Evolutionary conservation across 1,140 invertebrate species (phyloP).

Genomic region (Drosophila ananassae): DNA sequence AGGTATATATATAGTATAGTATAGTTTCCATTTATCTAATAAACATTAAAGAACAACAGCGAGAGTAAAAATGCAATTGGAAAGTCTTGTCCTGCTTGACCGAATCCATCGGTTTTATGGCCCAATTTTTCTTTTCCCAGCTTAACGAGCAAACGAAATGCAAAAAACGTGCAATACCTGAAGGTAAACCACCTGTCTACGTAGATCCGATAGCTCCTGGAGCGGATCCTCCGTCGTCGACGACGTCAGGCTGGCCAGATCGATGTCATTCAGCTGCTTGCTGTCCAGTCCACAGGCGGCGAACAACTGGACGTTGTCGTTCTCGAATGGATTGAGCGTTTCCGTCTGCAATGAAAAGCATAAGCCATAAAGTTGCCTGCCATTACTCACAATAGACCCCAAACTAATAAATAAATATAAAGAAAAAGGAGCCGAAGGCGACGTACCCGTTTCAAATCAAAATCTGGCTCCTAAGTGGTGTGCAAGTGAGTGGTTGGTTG

Average conservation of each 20-base stretch:
- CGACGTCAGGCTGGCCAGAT: conserved; percentile 84
- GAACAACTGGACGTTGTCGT: conserved; percentile 91
- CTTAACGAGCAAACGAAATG: conserved; percentile 74
- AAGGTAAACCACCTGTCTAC: conserved; percentile 90
- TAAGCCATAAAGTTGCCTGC: conserved; percentile 6
- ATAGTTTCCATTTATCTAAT: conserved; percentile 24
- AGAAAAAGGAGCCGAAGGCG: conserved; percentile 13
- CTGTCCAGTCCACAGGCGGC: conserved; percentile 85
- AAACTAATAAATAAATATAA: conserved; percentile 4
- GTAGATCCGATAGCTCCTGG: conserved; percentile 90
- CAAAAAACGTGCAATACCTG: conserved; percentile 86
- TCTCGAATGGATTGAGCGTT: conserved; percentile 94
- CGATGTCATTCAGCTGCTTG: conserved; percentile 86
- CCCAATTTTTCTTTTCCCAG: conserved; percentile 40
- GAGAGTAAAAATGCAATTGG: conserved; percentile 30
- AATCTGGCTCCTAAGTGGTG: conserved; percentile 55
- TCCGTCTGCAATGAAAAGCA: conserved; percentile 86
- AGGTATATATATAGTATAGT: conserved; percentile 6
- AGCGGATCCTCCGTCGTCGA: conserved; percentile 85
- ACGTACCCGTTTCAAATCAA: conserved; percentile 70
- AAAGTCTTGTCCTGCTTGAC: conserved; percentile 50
- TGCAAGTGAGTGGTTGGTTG: conserved; percentile 35
- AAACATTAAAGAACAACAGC: conserved; percentile 58
- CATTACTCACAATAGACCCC: conserved; percentile 7
- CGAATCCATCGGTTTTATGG: conserved; percentile 31